Evolutionary conservation across 1,140 invertebrate species (phyloP), one percentile per base, ranked within the genome.

Genomic region (Limonius californicus): DNA sequence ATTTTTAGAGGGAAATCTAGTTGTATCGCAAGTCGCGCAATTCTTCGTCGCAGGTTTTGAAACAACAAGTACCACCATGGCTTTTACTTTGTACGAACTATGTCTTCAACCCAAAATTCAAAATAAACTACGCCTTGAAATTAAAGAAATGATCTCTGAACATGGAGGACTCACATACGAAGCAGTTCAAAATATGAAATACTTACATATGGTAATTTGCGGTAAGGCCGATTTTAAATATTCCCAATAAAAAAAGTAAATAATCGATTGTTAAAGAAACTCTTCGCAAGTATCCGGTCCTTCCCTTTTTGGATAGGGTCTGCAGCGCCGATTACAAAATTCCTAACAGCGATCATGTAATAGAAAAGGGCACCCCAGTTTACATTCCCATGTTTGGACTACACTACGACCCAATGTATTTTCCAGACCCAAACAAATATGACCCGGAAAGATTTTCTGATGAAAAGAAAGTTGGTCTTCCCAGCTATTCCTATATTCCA

Each of bases 11-110:
- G 82, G 83, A 20, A 79, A 85, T 62, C 74, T 79, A 56, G 81
- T 88, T 71, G 78, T 86, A 8, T 83, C 87, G 3, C 87, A 89
- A 72, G 85, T 82, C 0, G 84, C 86, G 11, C 80, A 86, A 0
- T 90, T 91, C 68, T 87, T 90, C 55, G 75, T 84, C 0, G 89
- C 89, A 42, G 88, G 89, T 4, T 89, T 87, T 57, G 90, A 93
- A 72, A 92, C 91, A 0, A 89, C 89, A 0, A 86, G 88, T 0
- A 85, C 84, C 3, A 80, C 85, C 0, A 82, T 93, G 56, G 77
- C 83, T 0, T 87, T 87, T 68, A 78, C 82, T 8, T 70, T 89
- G 0, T 84, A 88, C 65, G 84, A 87, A 68, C 69, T 94, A 47
- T 84, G 89, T 0, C 75, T 83, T 12, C 70, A 84, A 72, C 80